Evolutionary conservation across 2,113 vertebrate species (phyloP).

Genomic region (Brachyhypopomus gauderio): DNA sequence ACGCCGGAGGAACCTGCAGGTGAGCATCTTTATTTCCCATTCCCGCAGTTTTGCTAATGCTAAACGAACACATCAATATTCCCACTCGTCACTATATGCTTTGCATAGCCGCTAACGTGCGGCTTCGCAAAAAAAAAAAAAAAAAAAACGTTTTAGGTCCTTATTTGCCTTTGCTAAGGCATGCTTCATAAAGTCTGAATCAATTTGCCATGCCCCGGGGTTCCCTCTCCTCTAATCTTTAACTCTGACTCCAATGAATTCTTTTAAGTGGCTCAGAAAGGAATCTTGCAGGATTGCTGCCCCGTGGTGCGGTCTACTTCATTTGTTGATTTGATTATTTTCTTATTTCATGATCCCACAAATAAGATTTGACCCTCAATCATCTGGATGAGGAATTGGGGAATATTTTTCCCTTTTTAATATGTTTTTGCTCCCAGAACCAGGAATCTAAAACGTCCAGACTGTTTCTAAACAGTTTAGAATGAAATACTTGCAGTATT

Average conservation of each 20-base stretch:
- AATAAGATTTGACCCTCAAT: slow-evolving; percentile 28
- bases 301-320: slow-evolving; percentile 48
- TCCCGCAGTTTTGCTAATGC: background rate
- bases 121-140: slow-evolving; percentile 35
- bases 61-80: background rate
- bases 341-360: slow-evolving; percentile 22
- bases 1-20: slow-evolving; percentile 90
- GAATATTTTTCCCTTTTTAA: background rate
- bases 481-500: background rate
- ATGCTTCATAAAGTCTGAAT: slow-evolving; percentile 69
- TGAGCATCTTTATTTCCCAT: slow-evolving; percentile 59
- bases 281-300: slow-evolving; percentile 45
- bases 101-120: slow-evolving; percentile 40
- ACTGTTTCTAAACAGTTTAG: background rate
- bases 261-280: slow-evolving; percentile 58
- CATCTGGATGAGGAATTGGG: slow-evolving; percentile 31
- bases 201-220: slow-evolving; percentile 62
- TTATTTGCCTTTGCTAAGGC: slow-evolving; percentile 58
- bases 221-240: slow-evolving; percentile 68
- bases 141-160: slow-evolving; percentile 63
- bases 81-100: slow-evolving; percentile 1
- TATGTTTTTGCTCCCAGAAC: slow-evolving; percentile 9
- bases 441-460: background rate
- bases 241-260: slow-evolving; percentile 69
- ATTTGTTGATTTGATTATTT: slow-evolving; percentile 55